Conservation (phyloP, 2,797 vertebrate species). For the Scomberomorus guttatus region DNA sequence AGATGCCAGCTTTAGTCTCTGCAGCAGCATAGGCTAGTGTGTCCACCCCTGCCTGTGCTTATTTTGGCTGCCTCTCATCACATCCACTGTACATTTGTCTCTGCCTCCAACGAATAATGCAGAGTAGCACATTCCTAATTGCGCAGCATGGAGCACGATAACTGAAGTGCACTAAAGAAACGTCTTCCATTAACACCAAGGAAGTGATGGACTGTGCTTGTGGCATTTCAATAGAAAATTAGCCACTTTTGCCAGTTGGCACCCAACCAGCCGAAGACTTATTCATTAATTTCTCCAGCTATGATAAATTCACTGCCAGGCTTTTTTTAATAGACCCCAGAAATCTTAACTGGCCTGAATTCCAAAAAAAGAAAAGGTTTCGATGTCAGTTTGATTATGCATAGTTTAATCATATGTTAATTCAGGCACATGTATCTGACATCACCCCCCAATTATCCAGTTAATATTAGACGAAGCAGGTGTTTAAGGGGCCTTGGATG, state of each 20-base stretch:
- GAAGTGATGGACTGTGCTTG: constrained; percentile 47
- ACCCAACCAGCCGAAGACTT: constrained; percentile 37
- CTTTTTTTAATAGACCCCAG: constrained; percentile 40
- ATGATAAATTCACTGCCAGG: constrained; percentile 45
- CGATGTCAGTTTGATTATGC: constrained; percentile 58
- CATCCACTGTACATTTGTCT: constrained; percentile 28
- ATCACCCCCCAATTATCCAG: constrained; percentile 60
- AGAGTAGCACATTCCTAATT: constrained; percentile 32
- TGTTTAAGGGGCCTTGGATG: constrained; percentile 62
- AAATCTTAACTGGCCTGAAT: constrained; percentile 32
- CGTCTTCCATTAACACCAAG: constrained; percentile 46
- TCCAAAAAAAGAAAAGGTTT: constrained; percentile 33
- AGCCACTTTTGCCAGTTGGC: constrained; percentile 58
- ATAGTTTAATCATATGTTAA: constrained; percentile 61
- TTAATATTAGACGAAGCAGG: constrained; percentile 62
- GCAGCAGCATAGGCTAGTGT: neutral
- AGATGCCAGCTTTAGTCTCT: neutral
- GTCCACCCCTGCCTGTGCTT: neutral
- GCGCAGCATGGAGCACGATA: constrained; percentile 36
- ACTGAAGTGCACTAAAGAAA: constrained; percentile 50
- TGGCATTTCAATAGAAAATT: constrained; percentile 45
- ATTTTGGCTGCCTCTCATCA: neutral
- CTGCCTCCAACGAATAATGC: constrained; percentile 33
- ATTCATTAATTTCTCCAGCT: constrained; percentile 46
- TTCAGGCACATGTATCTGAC: constrained; percentile 49